Evolutionary conservation across 2,113 vertebrate species (phyloP).

Genomic region (Cebidichthys violaceus): DNA sequence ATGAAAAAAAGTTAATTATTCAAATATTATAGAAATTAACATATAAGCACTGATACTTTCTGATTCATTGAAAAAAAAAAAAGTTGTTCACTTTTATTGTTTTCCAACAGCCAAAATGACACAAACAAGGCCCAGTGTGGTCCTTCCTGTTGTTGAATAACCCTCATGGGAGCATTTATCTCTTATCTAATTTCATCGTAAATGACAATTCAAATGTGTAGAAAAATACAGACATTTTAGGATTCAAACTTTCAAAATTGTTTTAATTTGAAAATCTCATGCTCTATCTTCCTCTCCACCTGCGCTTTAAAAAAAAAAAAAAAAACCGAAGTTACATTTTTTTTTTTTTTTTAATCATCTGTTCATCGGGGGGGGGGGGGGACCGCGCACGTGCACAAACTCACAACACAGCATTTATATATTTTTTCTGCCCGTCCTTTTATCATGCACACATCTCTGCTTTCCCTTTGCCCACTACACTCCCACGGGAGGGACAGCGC

Average conservation of each 20-base stretch:
- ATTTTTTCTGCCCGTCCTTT: conserved; percentile 37
- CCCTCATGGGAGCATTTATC: neutral
- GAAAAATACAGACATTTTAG: neutral
- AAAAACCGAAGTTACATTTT: neutral
- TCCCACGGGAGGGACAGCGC: conserved; percentile 76
- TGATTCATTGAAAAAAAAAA: neutral
- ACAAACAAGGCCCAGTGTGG: neutral
- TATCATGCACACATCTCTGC: conserved; percentile 74
- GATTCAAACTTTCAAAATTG: neutral
- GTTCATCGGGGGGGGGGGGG: too few species aligned
- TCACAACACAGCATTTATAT: conserved; percentile 41
- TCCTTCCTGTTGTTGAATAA: neutral
- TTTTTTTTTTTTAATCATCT: conserved; percentile 41
- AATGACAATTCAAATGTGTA: neutral
- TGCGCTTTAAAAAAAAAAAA: neutral
- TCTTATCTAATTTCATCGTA: neutral
- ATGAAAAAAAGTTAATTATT: neutral
- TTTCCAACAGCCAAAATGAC: neutral
- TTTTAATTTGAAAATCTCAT: neutral
- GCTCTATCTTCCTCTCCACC: neutral
- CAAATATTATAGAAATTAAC: neutral
- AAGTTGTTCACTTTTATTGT: neutral
- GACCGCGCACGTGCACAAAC: conserved; percentile 53
- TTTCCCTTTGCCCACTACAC: conserved; percentile 70
- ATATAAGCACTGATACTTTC: neutral